A percentile compares a stretch with the other conserved stretches of the same genome.
Evolutionary conservation across 2,797 vertebrate species (phyloP).

Genomic region (Brachyrhaphis roseni): DNA sequence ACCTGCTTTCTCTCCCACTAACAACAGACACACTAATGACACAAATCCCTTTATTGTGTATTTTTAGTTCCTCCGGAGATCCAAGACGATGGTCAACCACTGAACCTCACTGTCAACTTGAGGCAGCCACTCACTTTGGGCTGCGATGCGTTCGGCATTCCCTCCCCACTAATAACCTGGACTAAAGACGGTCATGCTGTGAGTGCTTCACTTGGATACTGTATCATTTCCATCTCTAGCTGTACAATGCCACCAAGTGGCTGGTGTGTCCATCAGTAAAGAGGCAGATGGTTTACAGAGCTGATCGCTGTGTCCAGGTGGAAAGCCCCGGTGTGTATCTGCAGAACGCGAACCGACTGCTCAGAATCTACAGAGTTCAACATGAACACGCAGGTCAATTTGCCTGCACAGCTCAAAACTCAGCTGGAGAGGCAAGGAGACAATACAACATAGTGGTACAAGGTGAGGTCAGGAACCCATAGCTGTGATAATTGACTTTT

Average conservation of each 20-base stretch:
- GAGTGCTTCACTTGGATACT: conserved; percentile 50
- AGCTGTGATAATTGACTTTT: not conserved
- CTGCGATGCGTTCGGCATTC: conserved; percentile 85
- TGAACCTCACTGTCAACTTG: conserved; percentile 83
- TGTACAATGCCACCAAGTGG: conserved; percentile 73
- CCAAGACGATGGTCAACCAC: conserved; percentile 75
- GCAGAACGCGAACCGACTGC: conserved; percentile 78
- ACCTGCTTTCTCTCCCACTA: not conserved
- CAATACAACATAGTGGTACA: conserved; percentile 85
- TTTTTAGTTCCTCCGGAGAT: conserved; percentile 86
- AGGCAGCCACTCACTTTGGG: conserved; percentile 86
- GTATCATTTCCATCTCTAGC: conserved; percentile 31
- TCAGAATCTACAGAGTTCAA: conserved; percentile 84
- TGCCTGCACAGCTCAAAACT: conserved; percentile 83
- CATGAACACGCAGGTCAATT: conserved; percentile 84
- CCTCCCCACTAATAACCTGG: conserved; percentile 84
- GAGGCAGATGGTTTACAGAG: not conserved
- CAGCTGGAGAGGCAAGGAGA: conserved; percentile 78
- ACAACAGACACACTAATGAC: not conserved
- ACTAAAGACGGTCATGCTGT: conserved; percentile 85
- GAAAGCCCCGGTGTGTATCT: conserved; percentile 75
- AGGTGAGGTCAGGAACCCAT: conserved; percentile 72
- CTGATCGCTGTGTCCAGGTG: conserved; percentile 61
- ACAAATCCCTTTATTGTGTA: conserved; percentile 9
- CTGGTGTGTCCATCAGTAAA: conserved; percentile 19